Percentiles rank a stretch among this genome's conserved stretches.
phyloP scores from a whole-genome alignment of 2,888 invertebrate genomes.

The Oasisia sp. region DNA sequence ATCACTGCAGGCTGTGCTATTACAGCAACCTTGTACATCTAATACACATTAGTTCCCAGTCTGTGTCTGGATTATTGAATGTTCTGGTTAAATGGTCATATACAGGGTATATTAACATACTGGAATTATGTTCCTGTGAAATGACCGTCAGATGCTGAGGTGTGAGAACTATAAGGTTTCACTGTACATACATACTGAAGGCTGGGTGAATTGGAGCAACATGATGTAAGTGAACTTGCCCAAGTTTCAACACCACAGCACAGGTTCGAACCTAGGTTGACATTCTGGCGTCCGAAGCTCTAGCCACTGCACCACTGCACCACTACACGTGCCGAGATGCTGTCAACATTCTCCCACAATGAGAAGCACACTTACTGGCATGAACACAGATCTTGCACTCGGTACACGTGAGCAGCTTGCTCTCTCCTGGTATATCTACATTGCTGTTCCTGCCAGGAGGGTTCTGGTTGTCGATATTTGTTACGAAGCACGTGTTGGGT shows the following conservation, averaged over 20 bases:
- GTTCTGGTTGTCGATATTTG: conserved; percentile 50
- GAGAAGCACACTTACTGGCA: conserved; percentile 59
- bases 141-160: too few relatives aligned
- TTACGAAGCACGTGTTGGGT: conserved; percentile 61
- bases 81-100: too few relatives aligned
- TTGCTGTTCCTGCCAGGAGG: conserved; percentile 48
- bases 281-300: too few relatives aligned
- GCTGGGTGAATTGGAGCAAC: too few relatives aligned
- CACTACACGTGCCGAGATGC: neutral
- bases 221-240: too few relatives aligned
- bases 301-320: neutral
- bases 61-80: too few relatives aligned
- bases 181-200: too few relatives aligned
- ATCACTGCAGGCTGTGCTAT: neutral
- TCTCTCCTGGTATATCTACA: conserved; percentile 55
- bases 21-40: neutral
- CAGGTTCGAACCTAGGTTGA: too few relatives aligned
- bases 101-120: too few relatives aligned
- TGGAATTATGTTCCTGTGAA: too few relatives aligned
- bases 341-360: neutral
- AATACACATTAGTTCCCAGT: neutral
- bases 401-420: conserved; percentile 69
- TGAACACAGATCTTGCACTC: conserved; percentile 73
- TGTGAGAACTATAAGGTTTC: too few relatives aligned
- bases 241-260: too few relatives aligned